A percentile compares a stretch with the other conserved stretches of the same genome.
These are phyloP conservation scores for Dendroctonus ponderosae DNA, from an alignment of 1,140 invertebrate species.

Conservation along the genomic window DNA sequence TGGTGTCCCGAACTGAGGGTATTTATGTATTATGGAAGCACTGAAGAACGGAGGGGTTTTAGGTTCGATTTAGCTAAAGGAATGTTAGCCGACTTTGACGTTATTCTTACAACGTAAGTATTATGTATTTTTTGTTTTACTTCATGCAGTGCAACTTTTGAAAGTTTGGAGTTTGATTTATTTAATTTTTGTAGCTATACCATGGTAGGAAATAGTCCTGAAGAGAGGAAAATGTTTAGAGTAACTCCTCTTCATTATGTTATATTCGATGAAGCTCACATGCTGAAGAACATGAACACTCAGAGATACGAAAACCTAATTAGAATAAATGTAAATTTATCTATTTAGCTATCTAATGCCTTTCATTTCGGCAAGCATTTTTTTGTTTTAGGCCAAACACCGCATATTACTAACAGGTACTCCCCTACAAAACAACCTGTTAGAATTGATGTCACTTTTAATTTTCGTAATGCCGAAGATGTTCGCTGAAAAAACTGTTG, in stretches of 20 bases:
- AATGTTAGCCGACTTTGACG: slow-evolving; percentile 73
- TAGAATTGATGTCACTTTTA: slow-evolving; percentile 92
- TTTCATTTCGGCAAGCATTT: background rate
- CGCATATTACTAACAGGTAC: slow-evolving; percentile 87
- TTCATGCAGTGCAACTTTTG: background rate
- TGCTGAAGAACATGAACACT: slow-evolving; percentile 96
- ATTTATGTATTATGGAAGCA: slow-evolving; percentile 83
- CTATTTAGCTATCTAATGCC: background rate
- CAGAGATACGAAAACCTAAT: slow-evolving; percentile 86
- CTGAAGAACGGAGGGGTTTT: slow-evolving; percentile 77
- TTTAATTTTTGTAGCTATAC: slow-evolving; percentile 61
- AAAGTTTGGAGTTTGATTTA: slow-evolving; percentile 2
- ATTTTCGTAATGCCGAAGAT: slow-evolving; percentile 96
- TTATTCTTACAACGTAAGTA: slow-evolving; percentile 83
- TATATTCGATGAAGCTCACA: slow-evolving; percentile 96
- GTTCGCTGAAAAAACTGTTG: slow-evolving; percentile 84
- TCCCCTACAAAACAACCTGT: slow-evolving; percentile 92
- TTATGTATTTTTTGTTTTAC: too few relatives aligned
- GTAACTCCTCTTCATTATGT: slow-evolving; percentile 87
- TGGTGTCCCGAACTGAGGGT: slow-evolving; percentile 85
- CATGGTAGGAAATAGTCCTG: slow-evolving; percentile 75
- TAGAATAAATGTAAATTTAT: slow-evolving; percentile 70
- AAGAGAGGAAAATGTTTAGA: slow-evolving; percentile 89
- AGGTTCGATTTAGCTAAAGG: slow-evolving; percentile 75
- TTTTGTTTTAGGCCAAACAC: slow-evolving; percentile 64